A percentile compares a stretch with the other conserved stretches of the same genome.
phyloP scores from a whole-genome alignment of 2,113 vertebrate genomes.

The Sinocyclocheilus maitianheensis region DNA sequence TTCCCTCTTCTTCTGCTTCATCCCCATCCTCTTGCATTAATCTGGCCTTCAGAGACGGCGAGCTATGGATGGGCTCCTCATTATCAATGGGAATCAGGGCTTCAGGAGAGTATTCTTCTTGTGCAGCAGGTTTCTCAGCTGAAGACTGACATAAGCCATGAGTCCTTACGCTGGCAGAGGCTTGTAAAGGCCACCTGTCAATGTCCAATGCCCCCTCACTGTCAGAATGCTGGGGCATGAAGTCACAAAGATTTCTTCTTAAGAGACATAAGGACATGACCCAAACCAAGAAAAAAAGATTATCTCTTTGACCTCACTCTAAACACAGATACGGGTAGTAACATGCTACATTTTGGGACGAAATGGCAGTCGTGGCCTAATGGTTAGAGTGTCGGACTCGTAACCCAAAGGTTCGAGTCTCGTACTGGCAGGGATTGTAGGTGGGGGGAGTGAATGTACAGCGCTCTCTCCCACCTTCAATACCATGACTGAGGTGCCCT shows the following conservation, averaged over 20 bases:
- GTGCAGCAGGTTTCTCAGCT: slow-evolving; percentile 56
- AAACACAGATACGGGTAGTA: neutral
- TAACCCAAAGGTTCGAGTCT: too few relatives aligned
- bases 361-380: too few relatives aligned
- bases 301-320: neutral
- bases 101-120: slow-evolving; percentile 67
- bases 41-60: slow-evolving; percentile 56
- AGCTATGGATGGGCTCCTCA: slow-evolving; percentile 58
- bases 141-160: slow-evolving; percentile 56
- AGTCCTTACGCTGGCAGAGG: neutral
- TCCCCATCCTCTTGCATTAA: slow-evolving; percentile 39
- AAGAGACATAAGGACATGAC: neutral
- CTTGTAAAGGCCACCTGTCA: neutral
- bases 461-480: too few relatives aligned
- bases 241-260: slow-evolving; percentile 51
- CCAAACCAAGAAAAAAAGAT: neutral
- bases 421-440: too few relatives aligned
- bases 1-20: slow-evolving; percentile 57
- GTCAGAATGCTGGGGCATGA: slow-evolving; percentile 74
- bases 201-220: slow-evolving; percentile 70
- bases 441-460: too few relatives aligned
- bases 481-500: too few relatives aligned
- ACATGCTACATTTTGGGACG: neutral
- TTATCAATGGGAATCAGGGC: slow-evolving; percentile 60
- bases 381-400: too few relatives aligned